phyloP scores from a whole-genome alignment of 2,888 invertebrate genomes.

The Esperia sulphurella region DNA sequence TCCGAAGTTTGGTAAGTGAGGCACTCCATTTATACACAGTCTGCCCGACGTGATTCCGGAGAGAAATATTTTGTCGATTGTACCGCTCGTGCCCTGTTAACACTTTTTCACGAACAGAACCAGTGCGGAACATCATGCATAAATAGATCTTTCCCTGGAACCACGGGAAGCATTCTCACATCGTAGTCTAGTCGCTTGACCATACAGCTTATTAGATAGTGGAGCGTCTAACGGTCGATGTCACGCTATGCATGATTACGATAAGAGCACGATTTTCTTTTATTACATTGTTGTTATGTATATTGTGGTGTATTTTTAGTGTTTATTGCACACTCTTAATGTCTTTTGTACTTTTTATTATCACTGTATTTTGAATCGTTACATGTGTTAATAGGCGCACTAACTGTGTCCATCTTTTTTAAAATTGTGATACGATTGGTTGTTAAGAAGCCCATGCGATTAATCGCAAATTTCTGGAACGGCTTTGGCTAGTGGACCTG shows the following conservation, averaged over 20 bases:
- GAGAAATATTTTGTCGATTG: slow-evolving; percentile 79
- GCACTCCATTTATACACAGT: slow-evolving; percentile 77
- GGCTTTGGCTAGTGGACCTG: slow-evolving; percentile 57
- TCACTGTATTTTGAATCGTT: neutral
- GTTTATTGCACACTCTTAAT: slow-evolving; percentile 59
- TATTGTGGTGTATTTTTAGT: slow-evolving; percentile 57
- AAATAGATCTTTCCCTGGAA: slow-evolving; percentile 78
- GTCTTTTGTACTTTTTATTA: slow-evolving; percentile 27
- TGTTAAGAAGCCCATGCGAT: slow-evolving; percentile 38
- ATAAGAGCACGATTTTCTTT: slow-evolving; percentile 68
- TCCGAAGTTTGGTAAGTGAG: slow-evolving; percentile 79
- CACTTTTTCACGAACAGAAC: slow-evolving; percentile 62
- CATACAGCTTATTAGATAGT: slow-evolving; percentile 60
- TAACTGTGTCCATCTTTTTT: neutral
- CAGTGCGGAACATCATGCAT: slow-evolving; percentile 75
- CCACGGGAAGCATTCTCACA: slow-evolving; percentile 65
- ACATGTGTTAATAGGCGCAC: neutral
- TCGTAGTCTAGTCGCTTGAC: slow-evolving; percentile 69
- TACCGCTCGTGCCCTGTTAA: slow-evolving; percentile 70
- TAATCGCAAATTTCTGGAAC: slow-evolving; percentile 50
- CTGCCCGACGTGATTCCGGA: slow-evolving; percentile 78
- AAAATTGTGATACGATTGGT: slow-evolving; percentile 19
- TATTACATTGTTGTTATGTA: slow-evolving; percentile 50
- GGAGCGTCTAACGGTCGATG: slow-evolving; percentile 63
- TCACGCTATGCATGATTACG: slow-evolving; percentile 76